Base-by-base conservation (phyloP, 1,140 invertebrate species). In the Drosophila gunungcola region DNA sequence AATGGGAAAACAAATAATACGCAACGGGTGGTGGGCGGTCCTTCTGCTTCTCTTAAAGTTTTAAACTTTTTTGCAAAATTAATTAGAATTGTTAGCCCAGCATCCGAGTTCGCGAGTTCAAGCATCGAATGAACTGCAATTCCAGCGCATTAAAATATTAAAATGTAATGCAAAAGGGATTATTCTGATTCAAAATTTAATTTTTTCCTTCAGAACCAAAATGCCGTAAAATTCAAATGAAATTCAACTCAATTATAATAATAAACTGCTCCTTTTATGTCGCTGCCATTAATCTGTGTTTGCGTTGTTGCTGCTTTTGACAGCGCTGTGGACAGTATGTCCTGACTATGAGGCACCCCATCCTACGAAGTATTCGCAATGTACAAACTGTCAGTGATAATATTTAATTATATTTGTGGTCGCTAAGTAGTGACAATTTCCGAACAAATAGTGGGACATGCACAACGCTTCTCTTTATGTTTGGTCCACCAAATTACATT, bases 231-330 rank as follows among this genome's bases (percentile, higher is more conserved):
- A 81, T 79, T 79, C 48, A 76, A 81, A 79, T 81, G 61, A 76
- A 51, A 56, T 81, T 60, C 42, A 79, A 79, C 78, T 79, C 65
- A 81, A 81, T 81, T 81, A 81, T 72, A 67, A 76, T 76, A 76
- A 72, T 81, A 72, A 81, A 81, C 49, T 70, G 57, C 48, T 78
- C 61, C 67, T 49, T 63, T 62, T 63, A 58, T 70, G 65, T 53
- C 48, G 46, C 53, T 75, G 48, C 12, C 42, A 48, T 29, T 56
- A 10, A 25, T 67, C 2, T 55, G 38, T 10, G 10, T 10, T 34
- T 52, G 27, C 34, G 38, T 16, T 34, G 36, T 16, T 43, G 10
- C 3, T 51, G n/a, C 12, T 34, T n/a, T 2, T 34, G n/a, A 2
- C 11, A 21, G 0, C 3, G 13, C 3, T 10, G 13, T 3, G n/a